Evolutionary conservation across 2,797 vertebrate genomes (phyloP).

Genomic region (Macrochelys suwanniensis): DNA sequence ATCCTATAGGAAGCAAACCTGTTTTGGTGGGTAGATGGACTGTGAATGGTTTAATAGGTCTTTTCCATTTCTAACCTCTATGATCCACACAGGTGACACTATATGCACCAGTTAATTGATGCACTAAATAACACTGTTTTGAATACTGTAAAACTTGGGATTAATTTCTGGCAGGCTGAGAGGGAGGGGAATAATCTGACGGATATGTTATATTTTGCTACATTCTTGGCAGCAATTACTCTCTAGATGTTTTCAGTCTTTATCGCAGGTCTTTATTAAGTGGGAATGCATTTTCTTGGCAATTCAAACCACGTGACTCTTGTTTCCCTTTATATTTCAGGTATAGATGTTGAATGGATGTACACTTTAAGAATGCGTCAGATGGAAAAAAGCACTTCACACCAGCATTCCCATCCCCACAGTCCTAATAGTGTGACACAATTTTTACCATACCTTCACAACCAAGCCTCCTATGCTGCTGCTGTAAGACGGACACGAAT

Average conservation of each 20-base stretch:
- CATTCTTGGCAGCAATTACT: neutral
- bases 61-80: neutral
- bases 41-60: neutral
- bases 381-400: conserved; percentile 78
- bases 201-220: neutral
- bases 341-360: conserved; percentile 91
- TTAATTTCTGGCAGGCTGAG: neutral
- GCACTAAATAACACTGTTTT: neutral
- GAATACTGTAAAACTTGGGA: neutral
- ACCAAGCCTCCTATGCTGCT: conserved; percentile 91
- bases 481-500: conserved; percentile 88
- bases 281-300: neutral
- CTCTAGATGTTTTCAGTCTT: neutral
- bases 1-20: neutral
- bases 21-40: neutral
- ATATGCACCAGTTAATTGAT: neutral
- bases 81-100: neutral
- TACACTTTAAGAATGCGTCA: conserved; percentile 87
- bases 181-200: neutral
- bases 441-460: conserved; percentile 87
- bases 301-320: neutral
- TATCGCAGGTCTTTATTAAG: neutral
- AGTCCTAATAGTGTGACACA: conserved; percentile 85
- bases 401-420: conserved; percentile 82
- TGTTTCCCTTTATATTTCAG: conserved; percentile 77